Base-by-base conservation (phyloP, 2,888 invertebrate genomes). In the Tyria jacobaeae region DNA sequence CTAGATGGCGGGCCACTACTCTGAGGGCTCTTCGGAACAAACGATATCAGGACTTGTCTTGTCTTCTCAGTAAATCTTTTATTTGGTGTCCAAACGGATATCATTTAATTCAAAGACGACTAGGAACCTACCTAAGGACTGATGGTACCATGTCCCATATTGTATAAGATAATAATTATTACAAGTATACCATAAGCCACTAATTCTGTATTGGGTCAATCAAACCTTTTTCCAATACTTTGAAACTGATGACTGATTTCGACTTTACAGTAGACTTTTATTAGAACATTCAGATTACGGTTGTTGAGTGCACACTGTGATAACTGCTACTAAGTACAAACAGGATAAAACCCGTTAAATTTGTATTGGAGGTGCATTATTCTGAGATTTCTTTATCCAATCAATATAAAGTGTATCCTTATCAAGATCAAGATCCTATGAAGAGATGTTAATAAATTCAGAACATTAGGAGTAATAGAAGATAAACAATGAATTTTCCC, bases 1-100 rank as follows among this genome's bases (percentile, higher is more conserved):
- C 50, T 41, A 51, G 56, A 51, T 51, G 57, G 41, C 50, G 31
- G 41, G 39, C 31, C 17, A 37, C 49, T 57, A 49, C 15, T 31
- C 31, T 31, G 35, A 39, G 21, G 39, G 34, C 55, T 21, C 3
- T 44, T 44, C 17, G 10, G 41, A 44, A 44, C 21, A 10, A 21
- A 44, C 21, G 2, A 44, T 10, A 21, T 44, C 21, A 44, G 3
- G 10, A 3, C 21, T 44, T 12, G 17, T 41, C 9, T 17, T 44
- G 21, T 5, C n/a, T 44, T 21, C 41, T 17, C 1, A 1, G 17
- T 17, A 31, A 31, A 7, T 31, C 27, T 6, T 31, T 31, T 31
- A 31, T 31, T 31, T 31, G 27, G 27, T 31, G 27, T 31, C 4
- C 27, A 31, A 31, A 31, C 4, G 27, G 7, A 31, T 31, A 31